phyloP scores from a whole-genome alignment of 2,797 vertebrate genomes.

The Cheirogaleus major region DNA sequence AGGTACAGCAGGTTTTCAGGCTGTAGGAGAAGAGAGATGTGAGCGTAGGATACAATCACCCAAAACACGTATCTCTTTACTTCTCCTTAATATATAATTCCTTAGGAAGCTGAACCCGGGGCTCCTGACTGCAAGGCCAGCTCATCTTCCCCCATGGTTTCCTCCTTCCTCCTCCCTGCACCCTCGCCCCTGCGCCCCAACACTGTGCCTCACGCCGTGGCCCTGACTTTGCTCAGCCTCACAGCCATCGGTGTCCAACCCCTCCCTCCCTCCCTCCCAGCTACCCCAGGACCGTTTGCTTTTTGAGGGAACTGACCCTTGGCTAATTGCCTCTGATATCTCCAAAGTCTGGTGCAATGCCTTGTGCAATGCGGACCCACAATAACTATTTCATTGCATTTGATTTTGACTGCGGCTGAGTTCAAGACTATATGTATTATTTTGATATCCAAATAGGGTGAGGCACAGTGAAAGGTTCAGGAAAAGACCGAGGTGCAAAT shows the following conservation, averaged over 20 bases:
- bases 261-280: not conserved
- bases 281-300: not conserved
- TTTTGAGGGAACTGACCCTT: not conserved
- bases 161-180: not conserved
- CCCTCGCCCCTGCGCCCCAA: not conserved
- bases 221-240: not conserved
- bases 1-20: constrained; percentile 97
- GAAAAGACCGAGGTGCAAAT: not conserved
- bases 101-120: not conserved
- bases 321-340: not conserved
- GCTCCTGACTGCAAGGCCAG: not conserved
- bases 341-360: not conserved
- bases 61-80: not conserved
- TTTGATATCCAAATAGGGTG: not conserved
- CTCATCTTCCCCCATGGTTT: not conserved
- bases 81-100: not conserved
- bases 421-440: not conserved
- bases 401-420: not conserved
- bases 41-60: not conserved
- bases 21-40: constrained; percentile 77
- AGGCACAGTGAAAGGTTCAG: not conserved
- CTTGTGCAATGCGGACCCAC: not conserved
- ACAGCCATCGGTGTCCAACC: not conserved
- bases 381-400: not conserved
- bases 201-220: not conserved